Evolutionary conservation across 2,113 vertebrate genomes (phyloP), one percentile per base, ranked within the genome.

Genomic region (Triplophysa siluroides): DNA sequence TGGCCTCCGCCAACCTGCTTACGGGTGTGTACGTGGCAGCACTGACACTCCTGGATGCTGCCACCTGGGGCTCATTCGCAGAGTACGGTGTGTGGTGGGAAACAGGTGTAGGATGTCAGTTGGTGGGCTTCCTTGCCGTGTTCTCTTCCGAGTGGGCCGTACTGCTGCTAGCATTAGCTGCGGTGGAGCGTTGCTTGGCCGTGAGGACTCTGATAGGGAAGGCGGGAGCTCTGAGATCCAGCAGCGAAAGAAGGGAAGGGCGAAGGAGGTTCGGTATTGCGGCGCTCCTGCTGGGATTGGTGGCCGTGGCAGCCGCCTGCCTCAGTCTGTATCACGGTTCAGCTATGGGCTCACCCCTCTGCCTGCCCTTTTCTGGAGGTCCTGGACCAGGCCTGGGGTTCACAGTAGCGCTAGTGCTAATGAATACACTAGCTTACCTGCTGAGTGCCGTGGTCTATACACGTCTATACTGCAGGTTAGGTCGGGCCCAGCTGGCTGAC

Each of bases 21-120:
- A 98, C 95, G 47, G 97, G 96, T 62, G 60, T 96, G 70, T 99
- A 99, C 24, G 95, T 96, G 0, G 93, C 94, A 14, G 94, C 94
- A 84, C 91, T 99, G 88, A 95, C 94, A 4, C 93, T 94, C 71
- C 90, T 98, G 78, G 98, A 99, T 81, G 91, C 93, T 0, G 92
- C 94, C 58, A 97, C 97, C 38, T 99, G 97, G 97, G 97, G 98
- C 82, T 91, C 94, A 70, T 99, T 99, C 54, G 94, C 96, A 0
- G 93, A 96, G 78, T 98, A 96, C 65, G 98, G 98, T 5, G 93
- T 97, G 80, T 95, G 95, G 95, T 99, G 98, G 98, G 98, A 99
- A 90, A 96, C 93, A 7, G 96, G 98, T 68, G 93, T 88, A 0
- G 96, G 97, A 45, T 99, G 98, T 88, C 94, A 93, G 90, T 86